Conservation (phyloP, 2,797 vertebrate species). For the Oreortyx pictus region DNA sequence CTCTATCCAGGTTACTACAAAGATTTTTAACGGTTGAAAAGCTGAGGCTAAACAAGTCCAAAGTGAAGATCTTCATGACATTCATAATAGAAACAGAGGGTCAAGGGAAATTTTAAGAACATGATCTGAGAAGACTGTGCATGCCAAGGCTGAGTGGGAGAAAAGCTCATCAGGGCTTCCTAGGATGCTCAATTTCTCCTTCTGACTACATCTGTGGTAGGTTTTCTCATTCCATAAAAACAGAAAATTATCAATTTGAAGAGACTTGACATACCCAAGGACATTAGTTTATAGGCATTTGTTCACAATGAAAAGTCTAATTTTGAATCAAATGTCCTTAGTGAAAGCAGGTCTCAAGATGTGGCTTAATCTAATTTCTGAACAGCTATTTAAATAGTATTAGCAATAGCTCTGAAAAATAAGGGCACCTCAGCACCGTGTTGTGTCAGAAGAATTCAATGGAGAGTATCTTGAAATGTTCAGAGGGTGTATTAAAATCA, state of each 20-base stretch:
- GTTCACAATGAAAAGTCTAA: neutral
- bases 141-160: slow-evolving; percentile 32
- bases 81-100: neutral
- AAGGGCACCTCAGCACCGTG: neutral
- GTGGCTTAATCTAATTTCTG: neutral
- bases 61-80: neutral
- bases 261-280: neutral
- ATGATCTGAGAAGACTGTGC: neutral
- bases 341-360: neutral
- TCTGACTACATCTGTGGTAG: neutral
- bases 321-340: neutral
- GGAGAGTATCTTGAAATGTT: neutral
- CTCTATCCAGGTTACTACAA: neutral
- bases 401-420: neutral
- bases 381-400: neutral
- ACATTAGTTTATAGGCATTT: neutral
- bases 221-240: neutral
- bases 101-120: slow-evolving; percentile 21
- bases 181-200: neutral
- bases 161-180: slow-evolving; percentile 5
- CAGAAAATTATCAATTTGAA: neutral
- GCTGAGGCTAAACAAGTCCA: neutral
- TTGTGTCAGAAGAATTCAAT: neutral
- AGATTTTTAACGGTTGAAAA: slow-evolving; percentile 5
- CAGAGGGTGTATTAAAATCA: neutral